Base-by-base conservation (phyloP, 1,140 invertebrate species). In the Leptoteleia sp. region DNA sequence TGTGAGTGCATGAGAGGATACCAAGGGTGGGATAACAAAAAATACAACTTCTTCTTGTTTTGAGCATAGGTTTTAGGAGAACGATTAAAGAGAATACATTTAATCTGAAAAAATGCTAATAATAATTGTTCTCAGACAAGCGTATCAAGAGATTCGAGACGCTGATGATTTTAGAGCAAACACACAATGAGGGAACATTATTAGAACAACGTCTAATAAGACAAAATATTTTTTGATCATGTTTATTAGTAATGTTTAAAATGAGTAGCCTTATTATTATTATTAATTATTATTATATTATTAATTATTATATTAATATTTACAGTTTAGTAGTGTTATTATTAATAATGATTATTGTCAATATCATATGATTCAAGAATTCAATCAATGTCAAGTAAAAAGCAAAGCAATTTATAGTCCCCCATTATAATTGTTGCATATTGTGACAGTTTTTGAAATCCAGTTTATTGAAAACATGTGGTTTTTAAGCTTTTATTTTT, bases 231-330 rank as follows among this genome's bases (percentile, higher is more conserved):
- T 87, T 88, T 87, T 81, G 83, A 87, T 77, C 83, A 85, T 87
- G 86, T 87, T 86, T 86, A 85, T 86, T 83, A 84, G 78, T 86
- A 86, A 82, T 81, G 84, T 87, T 88, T 83, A 85, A 86, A 84
- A 86, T 84, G 77, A 83, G 75, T 85, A 86, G 81, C 80, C 77
- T 87, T 85, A 85, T 83, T 80, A 81, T 80, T 80, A 71, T 75
- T 76, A 77, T 65, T 55, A 55, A 70, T 52, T 42, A 45, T 70
- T 48, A 48, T 70, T 59, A 70, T 65, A 11, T n/a, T 65, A 65
- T 76, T 65, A 82, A 84, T 83, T 83, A 81, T 80, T 83, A 80
- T 82, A 84, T 83, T 86, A 84, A 80, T 86, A 81, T 86, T 85
- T 85, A 84, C 84, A 83, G 80, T 84, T 79, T 83, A 83, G 79